Evolutionary conservation across 1,140 invertebrate species (phyloP), one percentile per base, ranked within the genome.

Genomic region (Papilio polyxenes): DNA sequence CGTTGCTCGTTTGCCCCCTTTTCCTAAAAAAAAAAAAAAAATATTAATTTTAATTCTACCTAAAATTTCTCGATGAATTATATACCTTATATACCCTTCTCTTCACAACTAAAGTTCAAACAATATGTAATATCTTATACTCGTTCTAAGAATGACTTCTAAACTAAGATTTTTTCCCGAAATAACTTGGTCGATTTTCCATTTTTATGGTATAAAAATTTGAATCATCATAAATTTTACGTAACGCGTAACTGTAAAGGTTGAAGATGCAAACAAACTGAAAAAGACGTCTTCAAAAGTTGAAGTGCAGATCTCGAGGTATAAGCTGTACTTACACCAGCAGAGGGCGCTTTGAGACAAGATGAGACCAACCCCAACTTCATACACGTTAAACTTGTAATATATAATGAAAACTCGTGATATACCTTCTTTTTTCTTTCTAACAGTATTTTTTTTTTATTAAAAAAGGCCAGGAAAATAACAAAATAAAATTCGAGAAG

Each of bases 271-370:
- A 77, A 77, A 77, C 75, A 37, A 77, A 9, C 49, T 53, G 0
- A 77, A 77, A 77, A 77, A 56, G 75, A 77, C 75, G 75, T 20
- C 75, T 77, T 31, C 17, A 77, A 49, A 77, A 23, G 48, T 77
- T 77, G 75, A 53, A 77, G 75, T 13, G 75, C 20, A 53, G 48
- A 77, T 77, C 75, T 77, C 6, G 11, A 53, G 49, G 20, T 20
- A 15, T 77, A 77, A 77, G 75, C 49, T 77, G 75, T 49, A 77
- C 75, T 77, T 7, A 49, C n/a, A 20, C 9, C 44, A 11, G 9
- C 53, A 49, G 23, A 77, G 49, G 44, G 44, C 23, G 44, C 75
- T 77, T 77, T 77, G 75, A 77, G 48, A 56, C 75, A 20, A 49
- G 75, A 77, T 37, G 75, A 77, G 13, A 77, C 48, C 23, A 65